Percentiles rank a stretch among this genome's conserved stretches.
These are phyloP conservation scores for Neolamprologus brichardi DNA, from an alignment of 2,113 vertebrate genomes.

Conservation along the genomic window DNA sequence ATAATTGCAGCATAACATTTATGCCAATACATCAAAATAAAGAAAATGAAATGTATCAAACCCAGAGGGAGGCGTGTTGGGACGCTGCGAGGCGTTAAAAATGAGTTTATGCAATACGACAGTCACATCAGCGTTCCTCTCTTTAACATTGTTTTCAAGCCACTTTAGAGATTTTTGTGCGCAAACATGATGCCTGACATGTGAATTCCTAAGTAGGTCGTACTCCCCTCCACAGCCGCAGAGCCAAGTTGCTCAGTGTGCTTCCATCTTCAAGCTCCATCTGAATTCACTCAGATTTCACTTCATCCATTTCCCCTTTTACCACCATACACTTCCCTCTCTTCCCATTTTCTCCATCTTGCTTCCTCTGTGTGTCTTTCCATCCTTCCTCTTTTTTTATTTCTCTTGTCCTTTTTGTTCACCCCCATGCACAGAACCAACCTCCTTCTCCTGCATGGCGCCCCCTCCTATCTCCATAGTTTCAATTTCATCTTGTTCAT, in stretches of 20 bases:
- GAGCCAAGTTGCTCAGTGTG: constrained; percentile 11
- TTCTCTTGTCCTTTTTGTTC: background rate
- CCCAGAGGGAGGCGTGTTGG: background rate
- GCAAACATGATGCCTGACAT: background rate
- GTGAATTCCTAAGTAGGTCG: constrained; percentile 50
- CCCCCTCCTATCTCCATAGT: background rate
- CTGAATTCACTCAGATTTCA: constrained; percentile 5
- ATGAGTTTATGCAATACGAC: background rate
- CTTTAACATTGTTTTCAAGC: background rate
- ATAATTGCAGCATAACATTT: background rate
- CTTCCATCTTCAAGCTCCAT: constrained; percentile 24
- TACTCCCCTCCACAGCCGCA: background rate
- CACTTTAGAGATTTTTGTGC: background rate
- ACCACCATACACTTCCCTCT: constrained; percentile 1
- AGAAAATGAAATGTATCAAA: background rate
- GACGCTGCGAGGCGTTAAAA: background rate
- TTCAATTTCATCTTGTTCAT: constrained; percentile 30
- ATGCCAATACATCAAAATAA: background rate
- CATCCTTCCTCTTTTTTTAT: background rate
- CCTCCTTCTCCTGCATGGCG: background rate
- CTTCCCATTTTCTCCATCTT: constrained; percentile 28
- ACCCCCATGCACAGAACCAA: background rate
- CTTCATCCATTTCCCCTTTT: constrained; percentile 24
- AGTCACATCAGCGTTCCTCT: background rate
- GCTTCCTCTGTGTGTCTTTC: background rate